A percentile compares a stretch with the other conserved stretches of the same genome.
Evolutionary conservation across 2,113 vertebrate species (phyloP).

Genomic region (Plestiodon gilberti): DNA sequence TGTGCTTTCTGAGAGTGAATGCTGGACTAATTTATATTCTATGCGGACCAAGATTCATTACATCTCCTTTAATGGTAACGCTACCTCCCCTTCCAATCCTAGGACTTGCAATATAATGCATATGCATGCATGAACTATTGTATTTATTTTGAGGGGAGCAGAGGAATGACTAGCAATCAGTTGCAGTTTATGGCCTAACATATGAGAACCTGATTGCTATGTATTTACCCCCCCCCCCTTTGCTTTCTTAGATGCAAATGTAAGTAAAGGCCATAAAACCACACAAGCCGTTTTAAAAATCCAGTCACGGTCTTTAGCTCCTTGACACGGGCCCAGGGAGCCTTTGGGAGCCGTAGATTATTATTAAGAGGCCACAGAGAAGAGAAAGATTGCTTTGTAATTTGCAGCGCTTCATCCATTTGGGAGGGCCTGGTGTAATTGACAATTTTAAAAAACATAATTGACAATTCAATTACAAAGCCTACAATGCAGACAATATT

Average conservation of each 20-base stretch:
- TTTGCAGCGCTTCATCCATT: constrained; percentile 32
- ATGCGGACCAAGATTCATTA: background rate
- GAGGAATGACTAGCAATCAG: constrained; percentile 7
- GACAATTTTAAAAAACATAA: constrained; percentile 37
- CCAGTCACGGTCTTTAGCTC: constrained; percentile 21
- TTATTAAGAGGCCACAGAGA: constrained; percentile 38
- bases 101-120: background rate
- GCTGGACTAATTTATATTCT: constrained; percentile 16
- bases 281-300: constrained; percentile 10
- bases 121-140: background rate
- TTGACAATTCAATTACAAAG: constrained; percentile 39
- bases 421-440: constrained; percentile 28
- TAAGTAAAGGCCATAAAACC: background rate
- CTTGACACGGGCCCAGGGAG: constrained; percentile 11
- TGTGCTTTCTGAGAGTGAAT: background rate
- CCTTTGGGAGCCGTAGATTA: constrained; percentile 12
- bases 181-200: background rate
- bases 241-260: constrained; percentile 19
- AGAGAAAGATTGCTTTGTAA: constrained; percentile 39
- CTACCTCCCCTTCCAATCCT: background rate
- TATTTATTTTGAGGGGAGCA: constrained; percentile 17
- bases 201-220: constrained; percentile 4
- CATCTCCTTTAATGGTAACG: background rate
- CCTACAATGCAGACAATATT: constrained; percentile 24
- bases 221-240: background rate